Evolutionary conservation across 2,797 vertebrate species (phyloP).

Genomic region (Enteromius unitaeniatus): DNA sequence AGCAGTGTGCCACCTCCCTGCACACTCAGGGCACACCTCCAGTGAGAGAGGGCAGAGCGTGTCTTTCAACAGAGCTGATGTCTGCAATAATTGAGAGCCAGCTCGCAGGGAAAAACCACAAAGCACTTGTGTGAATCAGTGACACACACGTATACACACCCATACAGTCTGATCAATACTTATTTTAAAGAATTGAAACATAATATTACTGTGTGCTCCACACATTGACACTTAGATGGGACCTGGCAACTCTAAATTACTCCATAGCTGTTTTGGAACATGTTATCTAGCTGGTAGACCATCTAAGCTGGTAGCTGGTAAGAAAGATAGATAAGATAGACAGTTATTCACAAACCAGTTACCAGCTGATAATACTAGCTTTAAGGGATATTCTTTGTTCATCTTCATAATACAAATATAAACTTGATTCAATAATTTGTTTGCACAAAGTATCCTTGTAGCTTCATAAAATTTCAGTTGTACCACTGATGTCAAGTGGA

Average conservation of each 20-base stretch:
- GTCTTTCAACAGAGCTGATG: constrained; percentile 72
- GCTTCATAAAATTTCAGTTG: too few species aligned
- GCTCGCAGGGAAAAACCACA: constrained; percentile 58
- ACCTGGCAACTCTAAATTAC: neutral
- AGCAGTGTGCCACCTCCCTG: constrained; percentile 48
- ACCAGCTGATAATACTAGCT: neutral
- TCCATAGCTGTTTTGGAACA: constrained; percentile 4
- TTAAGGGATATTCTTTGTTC: neutral
- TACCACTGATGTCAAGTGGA: too few species aligned
- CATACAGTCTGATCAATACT: neutral
- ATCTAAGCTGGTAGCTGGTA: neutral
- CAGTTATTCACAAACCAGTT: neutral
- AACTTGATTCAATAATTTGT: too few species aligned
- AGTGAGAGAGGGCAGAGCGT: constrained; percentile 64
- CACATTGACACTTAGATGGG: neutral
- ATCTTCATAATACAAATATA: too few species aligned
- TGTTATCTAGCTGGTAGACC: neutral
- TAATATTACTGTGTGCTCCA: neutral
- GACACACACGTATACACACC: neutral
- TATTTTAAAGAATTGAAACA: constrained; percentile 1
- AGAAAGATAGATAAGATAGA: neutral
- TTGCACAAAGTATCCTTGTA: too few species aligned
- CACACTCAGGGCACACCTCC: constrained; percentile 50
- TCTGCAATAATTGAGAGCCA: constrained; percentile 68
- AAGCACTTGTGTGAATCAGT: constrained; percentile 58